A percentile compares a stretch with the other conserved stretches of the same genome.
Conservation (phyloP, 2,888 invertebrate species). For the Drosophila cracens region DNA sequence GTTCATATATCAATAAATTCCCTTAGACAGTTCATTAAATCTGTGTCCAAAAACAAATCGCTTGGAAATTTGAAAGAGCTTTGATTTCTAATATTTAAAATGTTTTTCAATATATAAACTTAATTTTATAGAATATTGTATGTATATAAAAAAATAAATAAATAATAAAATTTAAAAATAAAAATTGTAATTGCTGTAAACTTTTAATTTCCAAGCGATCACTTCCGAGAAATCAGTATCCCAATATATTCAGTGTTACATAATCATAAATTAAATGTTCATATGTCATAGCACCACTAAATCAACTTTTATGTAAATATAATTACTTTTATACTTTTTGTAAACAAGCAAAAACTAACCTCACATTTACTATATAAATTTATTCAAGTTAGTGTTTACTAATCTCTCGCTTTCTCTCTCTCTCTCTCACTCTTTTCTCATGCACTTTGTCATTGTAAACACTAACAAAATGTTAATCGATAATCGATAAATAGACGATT, state of each 20-base stretch:
- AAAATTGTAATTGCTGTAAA: not conserved
- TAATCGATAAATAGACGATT: constrained; percentile 88
- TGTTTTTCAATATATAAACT: not conserved
- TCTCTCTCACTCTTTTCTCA: constrained; percentile 45
- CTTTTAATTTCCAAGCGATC: not conserved
- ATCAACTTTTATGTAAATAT: constrained; percentile 59
- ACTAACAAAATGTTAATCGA: constrained; percentile 16
- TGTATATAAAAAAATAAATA: not conserved
- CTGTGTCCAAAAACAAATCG: constrained; percentile 26
- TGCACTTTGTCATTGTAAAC: constrained; percentile 2
- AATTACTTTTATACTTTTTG: constrained; percentile 35
- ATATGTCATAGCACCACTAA: constrained; percentile 68
- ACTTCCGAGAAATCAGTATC: constrained; percentile 13
- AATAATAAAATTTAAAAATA: not conserved
- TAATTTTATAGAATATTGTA: not conserved
- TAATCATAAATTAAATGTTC: constrained; percentile 71
- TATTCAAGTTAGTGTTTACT: constrained; percentile 32
- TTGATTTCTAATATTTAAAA: not conserved
- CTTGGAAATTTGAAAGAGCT: not conserved
- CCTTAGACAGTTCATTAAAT: constrained; percentile 32
- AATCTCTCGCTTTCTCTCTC: constrained; percentile 33
- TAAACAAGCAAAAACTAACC: constrained; percentile 45
- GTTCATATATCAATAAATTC: constrained; percentile 48
- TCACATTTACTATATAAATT: constrained; percentile 24
- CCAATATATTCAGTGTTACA: constrained; percentile 50